A percentile compares a stretch with the other conserved stretches of the same genome.
These are phyloP conservation scores for Neogale vison DNA, from an alignment of 2,113 vertebrate species.

Conservation along the genomic window DNA sequence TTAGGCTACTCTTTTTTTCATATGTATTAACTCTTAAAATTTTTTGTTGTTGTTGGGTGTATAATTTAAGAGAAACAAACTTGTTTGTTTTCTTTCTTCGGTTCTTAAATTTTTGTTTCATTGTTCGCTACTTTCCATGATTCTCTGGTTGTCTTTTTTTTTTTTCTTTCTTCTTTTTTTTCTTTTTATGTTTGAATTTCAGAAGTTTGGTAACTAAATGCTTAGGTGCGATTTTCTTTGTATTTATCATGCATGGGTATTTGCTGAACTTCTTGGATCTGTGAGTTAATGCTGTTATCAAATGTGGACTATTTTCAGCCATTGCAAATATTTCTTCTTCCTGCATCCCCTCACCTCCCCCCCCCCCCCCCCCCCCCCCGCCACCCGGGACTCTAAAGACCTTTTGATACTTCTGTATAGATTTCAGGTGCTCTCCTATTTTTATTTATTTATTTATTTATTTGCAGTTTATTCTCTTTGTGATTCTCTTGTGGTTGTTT, in stretches of 20 bases:
- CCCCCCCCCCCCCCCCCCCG: no score
- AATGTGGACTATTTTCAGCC: not conserved
- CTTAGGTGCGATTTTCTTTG: not conserved
- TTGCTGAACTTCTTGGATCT: not conserved
- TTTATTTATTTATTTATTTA: no score
- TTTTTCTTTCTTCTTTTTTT: rapidly evolving
- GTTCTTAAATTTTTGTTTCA: not conserved
- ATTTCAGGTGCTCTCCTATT: not conserved
- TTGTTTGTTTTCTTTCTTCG: not conserved
- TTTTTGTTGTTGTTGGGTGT: not conserved
- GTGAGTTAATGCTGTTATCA: not conserved
- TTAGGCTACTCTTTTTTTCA: not conserved
- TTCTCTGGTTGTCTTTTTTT: not conserved
- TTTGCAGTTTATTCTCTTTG: not conserved
- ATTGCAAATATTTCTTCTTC: not conserved
- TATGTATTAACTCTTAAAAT: not conserved
- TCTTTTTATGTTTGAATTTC: not conserved
- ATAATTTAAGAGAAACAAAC: not conserved
- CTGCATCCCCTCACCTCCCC: no score
- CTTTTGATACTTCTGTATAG: not conserved
- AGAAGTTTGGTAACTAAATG: not conserved
- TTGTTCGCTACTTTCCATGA: not conserved
- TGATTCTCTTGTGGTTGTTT: not conserved
- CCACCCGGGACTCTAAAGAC: not conserved
- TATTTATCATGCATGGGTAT: not conserved